A percentile compares a stretch with the other conserved stretches of the same genome.
phyloP scores from a whole-genome alignment of 2,797 vertebrate species.

The Dendrocincla tyrannina region DNA sequence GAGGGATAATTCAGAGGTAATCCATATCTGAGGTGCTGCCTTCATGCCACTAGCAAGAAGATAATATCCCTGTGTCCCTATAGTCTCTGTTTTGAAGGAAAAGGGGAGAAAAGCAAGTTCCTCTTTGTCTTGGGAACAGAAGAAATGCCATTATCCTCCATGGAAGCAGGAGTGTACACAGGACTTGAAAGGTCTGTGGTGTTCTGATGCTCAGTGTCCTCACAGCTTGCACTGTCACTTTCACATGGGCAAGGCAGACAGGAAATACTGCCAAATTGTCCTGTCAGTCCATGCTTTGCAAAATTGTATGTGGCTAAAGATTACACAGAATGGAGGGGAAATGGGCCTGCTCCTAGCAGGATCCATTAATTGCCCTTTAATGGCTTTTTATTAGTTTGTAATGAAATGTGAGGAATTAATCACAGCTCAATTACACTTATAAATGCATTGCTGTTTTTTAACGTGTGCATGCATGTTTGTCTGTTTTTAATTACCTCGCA shows the following conservation, averaged over 20 bases:
- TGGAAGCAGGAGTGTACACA: neutral
- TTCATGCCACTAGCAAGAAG: neutral
- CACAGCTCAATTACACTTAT: constrained; percentile 12
- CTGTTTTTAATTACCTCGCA: neutral
- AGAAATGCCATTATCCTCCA: neutral
- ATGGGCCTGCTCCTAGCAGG: neutral
- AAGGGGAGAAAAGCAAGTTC: neutral
- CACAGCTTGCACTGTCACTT: neutral
- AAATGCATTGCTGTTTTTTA: neutral
- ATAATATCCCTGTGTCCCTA: neutral
- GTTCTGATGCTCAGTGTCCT: neutral
- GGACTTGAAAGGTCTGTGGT: neutral
- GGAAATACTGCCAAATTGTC: neutral
- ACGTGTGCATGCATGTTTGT: neutral
- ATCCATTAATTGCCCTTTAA: neutral
- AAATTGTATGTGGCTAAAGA: neutral
- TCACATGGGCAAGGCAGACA: neutral
- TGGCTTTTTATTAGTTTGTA: constrained; percentile 19
- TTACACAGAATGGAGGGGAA: neutral
- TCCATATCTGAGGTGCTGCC: neutral
- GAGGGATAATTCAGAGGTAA: neutral
- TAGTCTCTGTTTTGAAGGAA: neutral
- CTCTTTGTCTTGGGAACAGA: neutral
- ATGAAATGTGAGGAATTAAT: constrained; percentile 33
- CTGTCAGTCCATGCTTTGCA: neutral